A percentile compares a stretch with the other conserved stretches of the same genome.
phyloP scores from a whole-genome alignment of 2,797 vertebrate species.

The Protosalanx chinensis region DNA sequence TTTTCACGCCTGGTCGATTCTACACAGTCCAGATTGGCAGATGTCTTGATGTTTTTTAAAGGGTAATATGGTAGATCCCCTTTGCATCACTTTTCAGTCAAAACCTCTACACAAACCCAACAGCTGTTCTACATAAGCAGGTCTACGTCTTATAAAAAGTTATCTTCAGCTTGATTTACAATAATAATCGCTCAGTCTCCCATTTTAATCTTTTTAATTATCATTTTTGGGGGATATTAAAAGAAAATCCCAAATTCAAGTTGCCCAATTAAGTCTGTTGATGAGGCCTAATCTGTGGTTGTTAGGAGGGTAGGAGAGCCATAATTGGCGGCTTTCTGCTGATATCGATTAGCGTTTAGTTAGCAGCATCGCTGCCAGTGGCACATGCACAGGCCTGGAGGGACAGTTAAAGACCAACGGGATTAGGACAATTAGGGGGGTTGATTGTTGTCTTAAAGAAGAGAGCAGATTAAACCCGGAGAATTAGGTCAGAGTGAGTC shows the following conservation, averaged over 20 bases:
- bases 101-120: background rate
- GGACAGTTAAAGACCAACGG: conserved; percentile 63
- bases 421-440: conserved; percentile 74
- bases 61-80: too few species aligned
- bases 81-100: conserved; percentile 1
- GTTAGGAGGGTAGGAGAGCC: too few species aligned
- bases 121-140: too few species aligned
- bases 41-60: too few species aligned
- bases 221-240: background rate
- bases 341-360: conserved; percentile 56
- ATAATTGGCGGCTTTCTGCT: conserved; percentile 31
- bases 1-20: conserved; percentile 42
- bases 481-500: conserved; percentile 77
- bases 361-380: conserved; percentile 37
- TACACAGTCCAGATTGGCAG: conserved; percentile 14
- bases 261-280: background rate
- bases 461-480: conserved; percentile 69
- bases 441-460: conserved; percentile 65
- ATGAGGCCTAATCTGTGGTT: too few species aligned
- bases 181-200: background rate
- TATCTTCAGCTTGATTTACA: too few species aligned
- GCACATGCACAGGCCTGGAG: conserved; percentile 20
- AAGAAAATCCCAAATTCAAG: background rate
- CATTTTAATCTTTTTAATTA: background rate
- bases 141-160: too few species aligned